Percentiles rank a stretch among this genome's conserved stretches.
These are phyloP conservation scores for Lepidocyrtinus sp. DNA, from an alignment of 2,888 invertebrate genomes.

Conservation along the genomic window DNA sequence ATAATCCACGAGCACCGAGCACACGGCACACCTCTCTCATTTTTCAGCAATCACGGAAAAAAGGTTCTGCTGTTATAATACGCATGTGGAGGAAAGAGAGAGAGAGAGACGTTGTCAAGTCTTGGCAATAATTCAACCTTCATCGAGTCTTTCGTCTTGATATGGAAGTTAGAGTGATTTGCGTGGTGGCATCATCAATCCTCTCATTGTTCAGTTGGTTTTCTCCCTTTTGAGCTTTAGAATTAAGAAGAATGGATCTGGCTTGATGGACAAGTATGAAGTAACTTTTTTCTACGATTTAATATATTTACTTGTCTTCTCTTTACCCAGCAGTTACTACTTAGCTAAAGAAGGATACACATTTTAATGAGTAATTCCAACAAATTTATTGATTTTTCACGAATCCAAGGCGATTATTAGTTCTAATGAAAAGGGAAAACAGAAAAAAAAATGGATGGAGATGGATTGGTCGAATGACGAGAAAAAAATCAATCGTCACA, in stretches of 20 bases:
- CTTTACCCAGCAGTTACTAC: no score
- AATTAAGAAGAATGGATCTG: neutral
- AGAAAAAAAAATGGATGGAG: neutral
- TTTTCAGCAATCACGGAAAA: slow-evolving; percentile 62
- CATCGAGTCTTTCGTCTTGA: slow-evolving; percentile 55
- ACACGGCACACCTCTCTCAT: slow-evolving; percentile 61
- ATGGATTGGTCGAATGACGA: neutral
- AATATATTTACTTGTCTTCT: neutral
- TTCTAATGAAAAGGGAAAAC: slow-evolving; percentile 30
- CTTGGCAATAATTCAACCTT: slow-evolving; percentile 63
- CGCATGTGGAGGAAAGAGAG: slow-evolving; percentile 23
- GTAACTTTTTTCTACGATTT: neutral
- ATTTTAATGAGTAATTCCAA: neutral
- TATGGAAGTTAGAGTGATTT: slow-evolving; percentile 61
- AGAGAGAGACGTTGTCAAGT: slow-evolving; percentile 56
- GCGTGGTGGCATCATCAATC: slow-evolving; percentile 59
- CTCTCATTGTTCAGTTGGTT: slow-evolving; percentile 14
- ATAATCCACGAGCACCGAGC: neutral
- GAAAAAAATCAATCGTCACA: slow-evolving; percentile 7
- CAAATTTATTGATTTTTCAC: slow-evolving; percentile 33
- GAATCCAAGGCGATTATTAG: slow-evolving; percentile 21
- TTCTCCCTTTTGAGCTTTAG: neutral
- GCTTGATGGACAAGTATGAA: neutral
- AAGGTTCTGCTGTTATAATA: slow-evolving; percentile 19
- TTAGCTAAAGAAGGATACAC: neutral